These are phyloP conservation scores for Drosophila tanythrix DNA, from an alignment of 2,888 invertebrate species.

Conservation along the genomic window DNA sequence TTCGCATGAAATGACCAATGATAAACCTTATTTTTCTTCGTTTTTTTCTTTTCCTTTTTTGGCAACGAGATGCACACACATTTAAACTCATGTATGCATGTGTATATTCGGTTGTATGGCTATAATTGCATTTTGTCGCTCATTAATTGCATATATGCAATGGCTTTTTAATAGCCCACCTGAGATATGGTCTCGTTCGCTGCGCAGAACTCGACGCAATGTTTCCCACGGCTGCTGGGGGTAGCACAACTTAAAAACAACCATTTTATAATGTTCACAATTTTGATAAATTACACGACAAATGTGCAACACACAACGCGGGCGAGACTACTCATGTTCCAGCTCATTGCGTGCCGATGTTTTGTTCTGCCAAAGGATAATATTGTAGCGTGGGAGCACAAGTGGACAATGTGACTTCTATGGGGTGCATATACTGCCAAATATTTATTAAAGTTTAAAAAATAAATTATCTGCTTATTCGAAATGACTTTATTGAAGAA, in stretches of 20 bases:
- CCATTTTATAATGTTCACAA: constrained; percentile 16
- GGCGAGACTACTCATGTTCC: constrained; percentile 49
- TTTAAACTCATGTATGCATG: neutral
- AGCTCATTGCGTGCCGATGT: constrained; percentile 63
- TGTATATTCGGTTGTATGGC: constrained; percentile 3
- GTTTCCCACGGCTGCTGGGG: constrained; percentile 63
- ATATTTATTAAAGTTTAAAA: neutral
- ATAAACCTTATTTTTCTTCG: constrained; percentile 17
- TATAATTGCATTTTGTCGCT: constrained; percentile 56
- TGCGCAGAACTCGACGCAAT: constrained; percentile 12
- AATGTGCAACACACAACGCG: constrained; percentile 35
- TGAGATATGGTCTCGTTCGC: constrained; percentile 6
- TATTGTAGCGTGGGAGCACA: constrained; percentile 63
- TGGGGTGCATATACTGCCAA: neutral
- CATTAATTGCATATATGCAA: constrained; percentile 78
- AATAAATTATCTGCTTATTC: neutral
- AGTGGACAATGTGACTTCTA: neutral
- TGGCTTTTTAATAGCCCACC: constrained; percentile 71
- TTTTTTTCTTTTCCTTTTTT: constrained; percentile 18
- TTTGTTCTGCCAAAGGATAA: constrained; percentile 59
- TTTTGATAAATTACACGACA: constrained; percentile 75
- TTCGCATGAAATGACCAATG: constrained; percentile 68
- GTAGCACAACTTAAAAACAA: constrained; percentile 34
- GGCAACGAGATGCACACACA: constrained; percentile 34
- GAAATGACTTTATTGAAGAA: neutral